phyloP scores from a whole-genome alignment of 1,140 invertebrate species.

The Achroia grisella region DNA sequence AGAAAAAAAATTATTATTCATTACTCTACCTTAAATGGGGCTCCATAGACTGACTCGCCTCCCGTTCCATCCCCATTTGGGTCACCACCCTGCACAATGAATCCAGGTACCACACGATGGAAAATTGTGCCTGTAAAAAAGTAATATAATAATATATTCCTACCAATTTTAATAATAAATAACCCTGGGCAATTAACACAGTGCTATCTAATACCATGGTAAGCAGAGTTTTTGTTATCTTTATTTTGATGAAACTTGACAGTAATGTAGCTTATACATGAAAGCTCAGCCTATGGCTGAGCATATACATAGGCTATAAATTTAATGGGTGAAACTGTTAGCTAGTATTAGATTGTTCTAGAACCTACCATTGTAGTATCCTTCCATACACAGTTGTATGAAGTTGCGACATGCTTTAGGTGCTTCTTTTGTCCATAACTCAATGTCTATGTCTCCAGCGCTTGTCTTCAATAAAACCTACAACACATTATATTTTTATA shows the following conservation, averaged over 20 bases:
- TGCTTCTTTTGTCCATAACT: conserved; percentile 97
- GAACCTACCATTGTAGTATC: conserved; percentile 91
- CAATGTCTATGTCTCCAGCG: conserved; percentile 97
- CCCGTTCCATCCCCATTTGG: conserved; percentile 95
- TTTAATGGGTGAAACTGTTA: no score
- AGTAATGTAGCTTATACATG: no score
- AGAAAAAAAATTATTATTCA: no score
- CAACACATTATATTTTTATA: conserved; percentile 10
- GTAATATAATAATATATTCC: not conserved
- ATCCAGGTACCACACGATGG: conserved; percentile 92
- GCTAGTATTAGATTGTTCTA: no score
- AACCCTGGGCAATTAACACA: no score
- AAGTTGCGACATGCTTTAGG: conserved; percentile 98
- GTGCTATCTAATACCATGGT: no score
- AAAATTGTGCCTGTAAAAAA: conserved; percentile 82
- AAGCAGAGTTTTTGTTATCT: no score
- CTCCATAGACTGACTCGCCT: conserved; percentile 96
- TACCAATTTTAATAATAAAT: not conserved
- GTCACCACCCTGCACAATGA: conserved; percentile 97
- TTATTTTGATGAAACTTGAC: no score
- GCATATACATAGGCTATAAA: no score
- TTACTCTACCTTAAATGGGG: conserved; percentile 93
- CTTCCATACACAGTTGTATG: conserved; percentile 97
- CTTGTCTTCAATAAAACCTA: conserved; percentile 94
- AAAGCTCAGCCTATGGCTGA: no score